Base-by-base conservation (phyloP, 2,888 invertebrate species). In the Embidobia sp. region DNA sequence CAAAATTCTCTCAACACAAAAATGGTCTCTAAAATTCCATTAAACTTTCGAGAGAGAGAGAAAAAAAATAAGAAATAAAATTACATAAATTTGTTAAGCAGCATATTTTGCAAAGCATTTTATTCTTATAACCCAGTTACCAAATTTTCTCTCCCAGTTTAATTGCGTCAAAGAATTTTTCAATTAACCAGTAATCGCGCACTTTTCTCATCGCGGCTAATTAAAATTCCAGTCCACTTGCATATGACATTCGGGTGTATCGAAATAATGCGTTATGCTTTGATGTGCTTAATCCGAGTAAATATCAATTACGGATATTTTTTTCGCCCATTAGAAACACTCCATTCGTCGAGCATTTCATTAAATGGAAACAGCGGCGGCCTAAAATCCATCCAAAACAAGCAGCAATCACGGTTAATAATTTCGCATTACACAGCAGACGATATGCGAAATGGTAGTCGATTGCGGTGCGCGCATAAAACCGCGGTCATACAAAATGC, bases 331-430 rank as follows among this genome's bases (percentile, higher is more conserved):
- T 67, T 33, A 64, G 13, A 33, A 48, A 44, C 61, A 74, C 48
- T 74, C 59, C 13, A 67, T 53, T 53, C 67, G 61, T 31, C 31
- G 46, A 46, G 53, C 48, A 67, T 75, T 67, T 48, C 67, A 44
- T 66, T 37, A 29, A 69, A 79, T 76, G 35, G 75, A 67, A 69
- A 74, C 77, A 69, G 22, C 29, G 44, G 57, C 53, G 63, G 77
- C 61, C 44, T 79, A 79, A 82, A 80, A 81, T 78, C 79, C 80
- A 77, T 84, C 80, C 78, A 63, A 84, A 83, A 85, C 84, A 83
- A 83, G 81, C 81, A 80, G 79, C 85, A 85, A 86, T 86, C 84
- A 84, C 80, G 83, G 86, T 85, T 86, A 84, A 86, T 86, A 85
- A 86, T 85, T 85, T 81, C 79, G 61, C 72, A 69, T 83, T 81